Evolutionary conservation across 1,140 invertebrate genomes (phyloP).

Genomic region (Papilio machaon): DNA sequence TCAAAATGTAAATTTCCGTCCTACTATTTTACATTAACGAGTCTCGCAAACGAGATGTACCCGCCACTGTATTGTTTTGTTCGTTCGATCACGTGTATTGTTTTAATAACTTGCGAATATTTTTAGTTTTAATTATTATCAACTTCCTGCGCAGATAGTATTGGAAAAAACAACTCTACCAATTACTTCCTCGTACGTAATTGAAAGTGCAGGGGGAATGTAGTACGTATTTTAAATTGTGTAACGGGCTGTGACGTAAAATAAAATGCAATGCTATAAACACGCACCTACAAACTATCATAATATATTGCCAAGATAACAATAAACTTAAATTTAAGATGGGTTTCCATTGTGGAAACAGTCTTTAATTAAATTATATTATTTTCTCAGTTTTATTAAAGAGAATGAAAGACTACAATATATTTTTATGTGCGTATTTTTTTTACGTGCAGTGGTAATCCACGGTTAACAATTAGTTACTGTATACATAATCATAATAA

Average conservation of each 20-base stretch:
- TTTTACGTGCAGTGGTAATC: no score
- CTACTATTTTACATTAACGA: slow-evolving; percentile 58
- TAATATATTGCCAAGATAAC: background rate
- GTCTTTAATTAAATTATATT: no score
- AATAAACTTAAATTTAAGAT: background rate
- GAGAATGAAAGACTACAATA: no score
- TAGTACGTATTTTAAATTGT: slow-evolving; percentile 2
- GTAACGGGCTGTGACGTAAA: slow-evolving; percentile 14
- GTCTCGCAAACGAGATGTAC: slow-evolving; percentile 45
- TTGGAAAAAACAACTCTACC: slow-evolving; percentile 21
- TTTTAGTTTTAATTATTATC: slow-evolving; percentile 5
- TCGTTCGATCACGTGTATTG: slow-evolving; percentile 33
- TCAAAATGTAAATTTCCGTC: slow-evolving; percentile 67
- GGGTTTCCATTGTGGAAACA: no score
- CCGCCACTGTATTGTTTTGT: slow-evolving; percentile 35
- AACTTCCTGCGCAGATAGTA: background rate
- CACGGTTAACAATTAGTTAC: no score
- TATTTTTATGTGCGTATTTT: no score
- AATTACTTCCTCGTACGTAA: slow-evolving; percentile 24
- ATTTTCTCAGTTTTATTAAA: no score
- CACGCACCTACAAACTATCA: background rate
- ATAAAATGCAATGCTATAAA: background rate
- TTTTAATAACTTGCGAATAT: slow-evolving; percentile 30
- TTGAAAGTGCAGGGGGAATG: slow-evolving; percentile 21
- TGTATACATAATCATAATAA: no score